Evolutionary conservation across 2,888 invertebrate genomes (phyloP), one percentile per base, ranked within the genome.

Genomic region (Megalurothrips usitatus): DNA sequence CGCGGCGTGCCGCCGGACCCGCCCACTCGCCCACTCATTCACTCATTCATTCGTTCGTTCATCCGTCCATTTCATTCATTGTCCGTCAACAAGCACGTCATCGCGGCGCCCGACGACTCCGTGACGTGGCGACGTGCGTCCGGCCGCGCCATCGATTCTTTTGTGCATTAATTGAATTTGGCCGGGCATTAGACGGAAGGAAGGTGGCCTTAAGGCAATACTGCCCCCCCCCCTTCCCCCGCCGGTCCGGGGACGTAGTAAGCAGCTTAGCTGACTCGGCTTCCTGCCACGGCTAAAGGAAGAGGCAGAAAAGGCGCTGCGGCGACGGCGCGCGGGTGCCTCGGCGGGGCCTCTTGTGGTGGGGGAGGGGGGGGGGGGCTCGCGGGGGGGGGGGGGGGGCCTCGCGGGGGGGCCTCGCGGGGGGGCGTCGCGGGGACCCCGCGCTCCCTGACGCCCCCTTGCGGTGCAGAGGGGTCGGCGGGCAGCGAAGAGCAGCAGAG

Each of bases 231-330:
- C 34, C 3, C 34, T 43, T 2, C 34, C 34, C 34, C 34, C 34
- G 3, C 34, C 34, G 3, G 34, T 43, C 34, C 34, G 34, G 34
- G 34, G 34, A 43, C 34, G 34, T 43, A 43, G 34, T 43, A 43
- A 75, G 68, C 68, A 23, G 68, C 68, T 75, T 75, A 75, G 68
- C 68, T 75, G 68, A 75, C 68, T 75, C 68, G 68, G 68, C 68
- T 75, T 75, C 68, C 26, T 75, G 68, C 23, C 68, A 26, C 68
- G 68, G 68, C 68, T 75, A 75, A 43, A 75, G 68, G 26, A 75
- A 26, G 68, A 52, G 2, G 52, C 14, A 52, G 14, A 19, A 19
- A 19, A 12, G 14, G 34, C 34, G 34, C 34, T 43, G 34, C 10
- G 52, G 14, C 52, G 52, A 52, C 14, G 52, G 2, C 34, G 49